phyloP scores from a whole-genome alignment of 1,140 invertebrate genomes.

The Catajapyx aquilonaris region DNA sequence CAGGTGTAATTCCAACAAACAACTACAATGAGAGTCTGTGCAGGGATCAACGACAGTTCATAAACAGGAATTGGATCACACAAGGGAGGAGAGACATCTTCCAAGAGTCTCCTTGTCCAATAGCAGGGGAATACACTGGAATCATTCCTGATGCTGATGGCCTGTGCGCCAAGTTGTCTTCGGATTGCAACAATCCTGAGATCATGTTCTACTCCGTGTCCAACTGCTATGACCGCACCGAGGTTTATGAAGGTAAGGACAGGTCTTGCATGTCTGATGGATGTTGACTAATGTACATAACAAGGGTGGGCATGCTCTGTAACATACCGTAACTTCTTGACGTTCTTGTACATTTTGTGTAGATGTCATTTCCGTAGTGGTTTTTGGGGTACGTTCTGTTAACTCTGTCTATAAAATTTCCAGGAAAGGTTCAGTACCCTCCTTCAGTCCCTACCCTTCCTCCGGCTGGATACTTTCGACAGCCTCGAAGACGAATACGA shows the following conservation, averaged over 20 bases:
- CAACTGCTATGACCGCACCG: constrained; percentile 30
- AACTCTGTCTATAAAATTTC: too few species aligned
- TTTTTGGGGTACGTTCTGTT: too few species aligned
- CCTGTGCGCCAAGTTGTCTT: constrained; percentile 45
- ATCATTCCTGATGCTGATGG: constrained; percentile 37
- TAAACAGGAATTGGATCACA: constrained; percentile 3
- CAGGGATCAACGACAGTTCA: constrained; percentile 1
- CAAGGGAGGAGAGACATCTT: constrained; percentile 1
- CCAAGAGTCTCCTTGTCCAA: constrained; percentile 37
- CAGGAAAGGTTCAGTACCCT: too few species aligned
- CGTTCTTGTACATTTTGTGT: too few species aligned
- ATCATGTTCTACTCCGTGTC: constrained; percentile 49
- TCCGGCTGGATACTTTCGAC: too few species aligned
- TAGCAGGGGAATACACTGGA: constrained; percentile 43
- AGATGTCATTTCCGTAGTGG: too few species aligned
- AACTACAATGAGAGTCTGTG: neutral
- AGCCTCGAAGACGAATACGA: too few species aligned
- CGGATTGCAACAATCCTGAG: constrained; percentile 42
- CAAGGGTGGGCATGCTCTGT: too few species aligned
- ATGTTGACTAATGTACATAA: too few species aligned
- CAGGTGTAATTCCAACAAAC: neutral
- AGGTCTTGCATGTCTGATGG: too few species aligned
- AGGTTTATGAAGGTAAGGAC: constrained; percentile 43
- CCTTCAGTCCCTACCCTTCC: too few species aligned
- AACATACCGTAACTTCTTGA: too few species aligned